Evolutionary conservation across 30 jellyfish, hydroid and myxozoan species (phyloP), one percentile per base, ranked within the genome.

Genomic region (Mastigias papua): DNA sequence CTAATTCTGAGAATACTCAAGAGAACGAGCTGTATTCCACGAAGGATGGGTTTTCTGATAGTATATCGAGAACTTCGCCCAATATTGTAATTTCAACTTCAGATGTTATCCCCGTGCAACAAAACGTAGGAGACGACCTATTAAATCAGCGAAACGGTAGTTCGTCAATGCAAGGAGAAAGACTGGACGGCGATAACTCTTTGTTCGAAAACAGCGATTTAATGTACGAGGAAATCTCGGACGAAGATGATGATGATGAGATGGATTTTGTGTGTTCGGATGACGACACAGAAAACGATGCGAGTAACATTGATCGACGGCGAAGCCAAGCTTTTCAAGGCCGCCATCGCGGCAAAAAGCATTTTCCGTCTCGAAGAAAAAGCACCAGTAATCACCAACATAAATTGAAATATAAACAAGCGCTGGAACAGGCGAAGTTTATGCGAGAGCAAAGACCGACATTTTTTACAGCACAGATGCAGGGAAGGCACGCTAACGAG

Each of bases 391-490:
- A 37, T 37, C 87, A 73, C 26, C 93, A 70, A 49, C 51, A 58
- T 61, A 84, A 84, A 71, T 1, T 51, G 48, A 84, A 84, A 29
- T 84, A 84, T 50, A 84, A 84, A 28, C 93, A 71, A 70, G 87
- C 87, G 0, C 75, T 69, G 0, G 93, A 84, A 63, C 93, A 84
- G 37, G 93, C 93, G 42, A 84, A 84, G 42, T 70, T 72, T 63
- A 69, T 84, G 87, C 74, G 93, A 21, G 87, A 70, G 37, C 78
- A 67, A 34, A 57, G 93, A 25, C 93, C 93, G 51, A 48, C 85
- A 5, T 84, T 84, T 62, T 34, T 29, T 2, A 23, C 63, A 6
- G 31, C 74, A 37, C 83, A 72, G 34, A 78, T n/a, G n/a, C n/a
- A n/a, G n/a, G n/a, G n/a, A n/a, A n/a, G 50, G 61, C 32, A 13